Base-by-base conservation (phyloP, 2,113 vertebrate genomes). In the Polyodon spathula region DNA sequence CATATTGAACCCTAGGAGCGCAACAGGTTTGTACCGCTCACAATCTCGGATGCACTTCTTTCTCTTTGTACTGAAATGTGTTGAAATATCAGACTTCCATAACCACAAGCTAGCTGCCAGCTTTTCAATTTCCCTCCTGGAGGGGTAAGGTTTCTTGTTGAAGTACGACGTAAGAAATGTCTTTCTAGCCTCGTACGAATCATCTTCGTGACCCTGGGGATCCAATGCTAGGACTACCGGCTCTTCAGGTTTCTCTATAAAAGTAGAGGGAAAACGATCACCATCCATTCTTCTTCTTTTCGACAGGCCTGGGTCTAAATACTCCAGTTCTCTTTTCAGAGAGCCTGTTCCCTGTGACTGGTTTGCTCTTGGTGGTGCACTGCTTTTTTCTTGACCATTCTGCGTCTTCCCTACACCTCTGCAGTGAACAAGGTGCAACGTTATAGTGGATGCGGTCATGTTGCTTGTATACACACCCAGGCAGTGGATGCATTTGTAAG, bases 361-460 rank as follows among this genome's bases (percentile, higher is more conserved):
- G 51, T 84, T 66, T 8, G 89, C 80, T 37, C 92, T 86, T 37
- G 92, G 78, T 0, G 89, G 84, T 0, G 89, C 84, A 8, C 77
- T 83, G 0, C 79, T 73, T 65, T 93, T 89, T 7, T 97, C 93
- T 76, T 95, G 94, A 37, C 96, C 96, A 0, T 97, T 97, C 65
- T 94, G 95, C 40, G 93, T 85, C 76, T 97, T 98, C 4, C 95
- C 93, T 0, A 98, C 96, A 1, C 95, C 96, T 58, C 96, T 84
- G 76, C 96, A 98, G 78, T 98, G 96, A 17, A 98, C 96, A 5
- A 98, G 78, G 70, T 98, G 96, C 66, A 98, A 84, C 0, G 96
- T 98, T 61, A 97, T 98, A 8, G 96, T 98, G 6, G 96, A 98
- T 67, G 96, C 96, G 0, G 96, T 98, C 96, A 98, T 98, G 84